Base-by-base conservation (phyloP, 2,113 vertebrate species). In the Polypterus senegalus region DNA sequence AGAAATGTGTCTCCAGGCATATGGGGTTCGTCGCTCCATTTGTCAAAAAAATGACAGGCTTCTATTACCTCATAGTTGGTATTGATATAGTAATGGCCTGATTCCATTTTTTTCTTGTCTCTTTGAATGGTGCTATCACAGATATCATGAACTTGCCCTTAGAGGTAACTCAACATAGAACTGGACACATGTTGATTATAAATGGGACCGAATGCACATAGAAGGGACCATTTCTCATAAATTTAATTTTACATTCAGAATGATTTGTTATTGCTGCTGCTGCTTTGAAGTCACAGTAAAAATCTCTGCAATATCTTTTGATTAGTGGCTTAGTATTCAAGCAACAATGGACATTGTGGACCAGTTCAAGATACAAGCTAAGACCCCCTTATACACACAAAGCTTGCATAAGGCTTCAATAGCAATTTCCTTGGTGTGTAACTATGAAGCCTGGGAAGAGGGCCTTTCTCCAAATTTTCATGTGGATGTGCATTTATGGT, bases 41-140 rank as follows among this genome's bases (percentile, higher is more conserved):
- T 27, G 27, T 27, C 27, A 27, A 27, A 27, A 27, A 27, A 27
- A 27, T 27, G 27, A 27, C 27, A 27, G 27, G 27, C 73, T 64
- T 74, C 66, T 81, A 85, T 82, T 81, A 89, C 88, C 88, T 92
- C 86, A 86, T 70, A 81, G 84, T 84, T 73, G 75, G 83, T 77
- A 73, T 70, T 71, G 69, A 77, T 73, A 69, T 76, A 72, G 63
- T 70, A 73, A 73, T 58, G 68, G 62, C 73, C 67, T 70, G 46
- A 70, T 76, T 77, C 63, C 72, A 74, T 64, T 75, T 71, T 79
- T 77, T 70, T 57, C 68, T 62, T 65, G 64, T 67, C 55, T 45
- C 49, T 67, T 63, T 67, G 27, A 61, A 62, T 77, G 76, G 77
- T 82, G 79, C 75, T 79, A 73, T 69, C 53, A 57, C 62, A 47